Base-by-base conservation (phyloP, 2,113 vertebrate species). In the Neolamprologus hecqui region DNA sequence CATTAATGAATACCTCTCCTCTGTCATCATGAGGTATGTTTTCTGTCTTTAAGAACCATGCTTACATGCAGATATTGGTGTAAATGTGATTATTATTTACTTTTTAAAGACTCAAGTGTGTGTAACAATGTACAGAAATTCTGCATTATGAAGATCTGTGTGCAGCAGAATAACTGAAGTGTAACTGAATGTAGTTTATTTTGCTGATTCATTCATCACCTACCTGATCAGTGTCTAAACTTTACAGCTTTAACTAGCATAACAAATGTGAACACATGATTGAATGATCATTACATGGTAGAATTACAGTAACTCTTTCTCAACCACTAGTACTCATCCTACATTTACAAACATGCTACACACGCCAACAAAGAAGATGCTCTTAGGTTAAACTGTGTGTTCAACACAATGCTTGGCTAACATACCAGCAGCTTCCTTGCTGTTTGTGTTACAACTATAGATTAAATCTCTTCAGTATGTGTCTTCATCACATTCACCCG, bases 11-110 rank as follows among this genome's bases (percentile, higher is more conserved):
- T 94, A 96, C 21, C 83, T 97, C 79, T 88, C 95, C 28, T 92
- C 88, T 88, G 92, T 95, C 83, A n/a, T 97, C 82, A 96, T 87
- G 63, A 77, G 95, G 97, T 97, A 86, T 31, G 58, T 7, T 26
- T 80, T 33, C 23, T 49, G 45, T 31, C 14, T 77, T 77, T 49
- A 31, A n/a, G 6, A 77, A 49, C 6, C 19, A 8, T 77, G 15
- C 10, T 49, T 77, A 0, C 45, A 31, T 77, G 45, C 15, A 33
- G 6, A 77, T 75, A 1, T 19, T 49, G 1, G 42, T 8, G 15
- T 51, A 19, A 17, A 45, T 73, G 68, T 26, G 40, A 40, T 23
- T 68, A 14, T 40, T 68, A 13, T 68, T 40, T 37, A 37, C 15
- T 37, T 14, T 65, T 37, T 13, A 37, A 37, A 2, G 35, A 42